These are phyloP conservation scores for Heliangelus exortis DNA, from an alignment of 2,797 vertebrate genomes.

Conservation along the genomic window DNA sequence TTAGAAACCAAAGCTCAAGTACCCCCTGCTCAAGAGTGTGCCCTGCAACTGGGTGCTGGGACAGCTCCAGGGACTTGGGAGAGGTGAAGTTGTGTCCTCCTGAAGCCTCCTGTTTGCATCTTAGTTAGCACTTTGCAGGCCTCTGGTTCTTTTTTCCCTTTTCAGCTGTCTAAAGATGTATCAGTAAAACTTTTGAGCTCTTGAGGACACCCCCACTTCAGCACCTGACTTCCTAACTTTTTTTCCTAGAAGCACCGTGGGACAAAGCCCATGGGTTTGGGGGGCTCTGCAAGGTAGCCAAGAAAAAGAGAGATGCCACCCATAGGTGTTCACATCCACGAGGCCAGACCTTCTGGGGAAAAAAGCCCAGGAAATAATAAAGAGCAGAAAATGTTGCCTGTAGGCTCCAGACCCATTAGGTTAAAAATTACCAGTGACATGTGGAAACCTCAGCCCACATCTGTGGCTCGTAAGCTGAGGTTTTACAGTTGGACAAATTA, in stretches of 20 bases:
- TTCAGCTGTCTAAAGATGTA: not conserved
- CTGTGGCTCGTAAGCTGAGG: not conserved
- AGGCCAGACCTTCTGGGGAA: not conserved
- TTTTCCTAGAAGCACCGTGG: not conserved
- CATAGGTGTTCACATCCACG: rapidly evolving
- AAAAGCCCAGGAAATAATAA: not conserved
- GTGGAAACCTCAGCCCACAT: not conserved
- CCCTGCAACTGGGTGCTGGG: not conserved
- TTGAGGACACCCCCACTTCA: not conserved
- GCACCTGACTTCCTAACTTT: not conserved
- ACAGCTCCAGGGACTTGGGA: not conserved
- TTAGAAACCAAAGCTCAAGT: not conserved
- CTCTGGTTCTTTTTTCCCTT: not conserved
- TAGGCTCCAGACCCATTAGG: not conserved
- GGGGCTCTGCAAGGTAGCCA: not conserved
- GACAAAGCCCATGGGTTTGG: rapidly evolving
- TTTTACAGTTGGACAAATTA: not conserved
- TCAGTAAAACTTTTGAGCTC: not conserved
- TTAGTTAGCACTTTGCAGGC: not conserved
- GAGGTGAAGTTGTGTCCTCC: not conserved
- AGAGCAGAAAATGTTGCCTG: not conserved
- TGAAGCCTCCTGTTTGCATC: not conserved
- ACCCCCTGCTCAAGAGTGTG: not conserved
- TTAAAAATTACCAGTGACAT: not conserved
- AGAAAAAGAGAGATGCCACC: not conserved